Conservation (phyloP, 1,140 invertebrate genomes). For the Dermatophagoides farinae region DNA sequence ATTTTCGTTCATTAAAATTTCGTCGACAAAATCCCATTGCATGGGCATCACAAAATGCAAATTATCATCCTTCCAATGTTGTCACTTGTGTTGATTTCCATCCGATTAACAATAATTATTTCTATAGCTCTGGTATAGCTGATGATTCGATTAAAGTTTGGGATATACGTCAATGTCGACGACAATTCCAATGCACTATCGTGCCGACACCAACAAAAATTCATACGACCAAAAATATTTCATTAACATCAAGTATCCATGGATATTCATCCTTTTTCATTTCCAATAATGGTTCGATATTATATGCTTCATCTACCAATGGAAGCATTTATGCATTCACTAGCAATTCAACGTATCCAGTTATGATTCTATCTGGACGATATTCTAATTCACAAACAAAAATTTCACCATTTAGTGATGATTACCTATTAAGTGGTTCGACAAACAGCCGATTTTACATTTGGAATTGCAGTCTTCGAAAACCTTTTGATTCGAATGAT, state of each 20-base stretch:
- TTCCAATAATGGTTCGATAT: slow-evolving; percentile 27
- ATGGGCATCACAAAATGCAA: not conserved
- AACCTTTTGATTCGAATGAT: not conserved
- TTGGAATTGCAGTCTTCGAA: not conserved
- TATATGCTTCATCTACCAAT: slow-evolving; percentile 69
- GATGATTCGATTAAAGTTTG: slow-evolving; percentile 12
- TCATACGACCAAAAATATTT: slow-evolving; percentile 29
- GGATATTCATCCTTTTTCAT: not conserved
- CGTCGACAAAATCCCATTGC: not conserved
- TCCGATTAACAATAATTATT: not conserved
- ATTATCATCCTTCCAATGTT: not conserved
- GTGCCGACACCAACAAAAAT: slow-evolving; percentile 30
- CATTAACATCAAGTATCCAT: slow-evolving; percentile 31
- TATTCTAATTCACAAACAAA: not conserved
- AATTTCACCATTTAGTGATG: not conserved
- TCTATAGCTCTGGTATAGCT: slow-evolving; percentile 1
- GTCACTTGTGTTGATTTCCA: slow-evolving; percentile 10
- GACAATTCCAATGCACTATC: not conserved
- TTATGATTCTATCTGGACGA: not conserved
- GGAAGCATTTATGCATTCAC: slow-evolving; percentile 42
- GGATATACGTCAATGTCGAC: slow-evolving; percentile 5
- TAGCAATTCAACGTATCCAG: not conserved
- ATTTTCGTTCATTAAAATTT: not conserved
- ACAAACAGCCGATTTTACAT: not conserved
- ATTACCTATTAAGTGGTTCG: slow-evolving; percentile 4